phyloP scores from a whole-genome alignment of 2,113 vertebrate genomes.

The Rallus limicola region DNA sequence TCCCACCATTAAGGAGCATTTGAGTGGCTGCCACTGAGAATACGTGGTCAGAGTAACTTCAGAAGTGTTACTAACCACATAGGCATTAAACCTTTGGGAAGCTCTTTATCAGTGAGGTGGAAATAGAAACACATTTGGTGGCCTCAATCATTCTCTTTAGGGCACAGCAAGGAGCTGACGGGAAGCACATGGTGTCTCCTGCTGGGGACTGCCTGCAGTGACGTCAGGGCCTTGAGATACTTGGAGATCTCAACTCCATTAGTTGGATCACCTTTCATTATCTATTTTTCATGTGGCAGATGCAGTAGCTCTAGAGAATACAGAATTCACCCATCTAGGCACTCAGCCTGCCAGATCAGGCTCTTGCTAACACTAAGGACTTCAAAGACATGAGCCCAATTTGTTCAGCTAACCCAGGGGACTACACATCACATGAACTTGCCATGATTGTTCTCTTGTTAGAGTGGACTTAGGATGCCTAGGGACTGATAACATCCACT shows the following conservation, averaged over 20 bases:
- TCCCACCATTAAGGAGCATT: neutral
- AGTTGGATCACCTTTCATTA: conserved; percentile 58
- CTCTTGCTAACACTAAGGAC: neutral
- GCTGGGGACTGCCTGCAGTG: conserved; percentile 33
- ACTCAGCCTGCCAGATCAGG: neutral
- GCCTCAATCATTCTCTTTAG: conserved; percentile 71
- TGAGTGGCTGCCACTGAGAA: conserved; percentile 16
- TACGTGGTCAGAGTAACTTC: conserved; percentile 47
- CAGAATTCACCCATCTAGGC: neutral
- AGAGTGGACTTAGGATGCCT: neutral
- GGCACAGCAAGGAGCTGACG: conserved; percentile 34
- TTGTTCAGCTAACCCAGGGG: neutral
- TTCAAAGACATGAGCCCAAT: neutral
- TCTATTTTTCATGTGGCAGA: conserved; percentile 30
- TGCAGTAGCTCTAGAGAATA: conserved; percentile 3
- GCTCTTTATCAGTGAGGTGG: conserved; percentile 57
- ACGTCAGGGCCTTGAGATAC: conserved; percentile 47
- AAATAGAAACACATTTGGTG: conserved; percentile 78
- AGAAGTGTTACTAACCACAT: conserved; percentile 66
- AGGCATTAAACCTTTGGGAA: conserved; percentile 66
- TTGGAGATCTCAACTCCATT: conserved; percentile 20
- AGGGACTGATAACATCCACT: neutral
- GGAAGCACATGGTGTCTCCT: conserved; percentile 51
- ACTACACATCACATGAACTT: neutral
- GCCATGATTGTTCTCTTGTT: neutral